Percentiles rank a stretch among this genome's conserved stretches.
Conservation (phyloP, 2,113 vertebrate species). For the Halichoeres trimaculatus region DNA sequence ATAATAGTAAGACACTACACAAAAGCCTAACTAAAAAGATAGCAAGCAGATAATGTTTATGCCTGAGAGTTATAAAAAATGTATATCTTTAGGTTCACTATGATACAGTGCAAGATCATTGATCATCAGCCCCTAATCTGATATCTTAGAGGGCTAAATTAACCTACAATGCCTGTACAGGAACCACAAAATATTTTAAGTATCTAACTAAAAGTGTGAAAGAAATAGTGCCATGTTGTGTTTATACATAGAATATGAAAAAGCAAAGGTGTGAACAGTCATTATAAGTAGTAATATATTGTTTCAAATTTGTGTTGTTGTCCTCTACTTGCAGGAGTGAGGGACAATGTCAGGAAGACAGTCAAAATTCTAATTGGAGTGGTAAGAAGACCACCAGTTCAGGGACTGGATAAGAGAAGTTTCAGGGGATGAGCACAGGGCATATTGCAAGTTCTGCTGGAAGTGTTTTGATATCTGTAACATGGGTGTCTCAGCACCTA, state of each 20-base stretch:
- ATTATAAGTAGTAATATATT: background rate
- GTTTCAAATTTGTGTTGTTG: background rate
- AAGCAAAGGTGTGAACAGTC: background rate
- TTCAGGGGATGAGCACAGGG: background rate
- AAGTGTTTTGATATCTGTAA: background rate
- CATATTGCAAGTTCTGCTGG: background rate
- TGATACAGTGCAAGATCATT: background rate
- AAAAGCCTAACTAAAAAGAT: background rate
- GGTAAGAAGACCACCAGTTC: background rate
- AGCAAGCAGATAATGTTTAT: background rate
- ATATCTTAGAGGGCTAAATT: background rate
- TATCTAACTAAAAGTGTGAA: background rate
- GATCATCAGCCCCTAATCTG: background rate
- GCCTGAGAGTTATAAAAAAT: background rate
- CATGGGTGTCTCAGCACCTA: background rate
- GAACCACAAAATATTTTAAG: background rate
- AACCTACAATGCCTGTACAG: background rate
- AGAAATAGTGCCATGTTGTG: background rate
- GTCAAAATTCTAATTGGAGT: background rate
- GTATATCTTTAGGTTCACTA: background rate
- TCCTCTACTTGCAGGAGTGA: background rate
- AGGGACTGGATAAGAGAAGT: background rate
- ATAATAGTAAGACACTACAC: too few species aligned
- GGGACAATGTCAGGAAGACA: conserved; percentile 1
- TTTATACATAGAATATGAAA: background rate